Evolutionary conservation across 2,888 invertebrate species (phyloP).

Genomic region (Tiliacea aurago): DNA sequence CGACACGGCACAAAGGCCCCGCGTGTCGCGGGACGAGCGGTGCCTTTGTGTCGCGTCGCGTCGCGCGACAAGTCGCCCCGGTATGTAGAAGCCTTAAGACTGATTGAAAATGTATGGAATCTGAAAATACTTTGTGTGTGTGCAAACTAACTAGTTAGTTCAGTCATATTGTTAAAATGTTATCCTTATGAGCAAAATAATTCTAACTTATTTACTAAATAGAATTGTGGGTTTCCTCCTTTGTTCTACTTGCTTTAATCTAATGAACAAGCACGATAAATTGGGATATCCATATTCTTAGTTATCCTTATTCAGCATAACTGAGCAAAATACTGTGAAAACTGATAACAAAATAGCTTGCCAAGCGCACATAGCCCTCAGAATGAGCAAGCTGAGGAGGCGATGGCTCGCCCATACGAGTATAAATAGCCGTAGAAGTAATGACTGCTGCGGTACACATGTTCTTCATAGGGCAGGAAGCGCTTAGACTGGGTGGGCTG

Average conservation of each 20-base stretch:
- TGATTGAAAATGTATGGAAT: not conserved
- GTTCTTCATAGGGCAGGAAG: not conserved
- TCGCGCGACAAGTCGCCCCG: too few relatives aligned
- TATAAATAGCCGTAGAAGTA: not conserved
- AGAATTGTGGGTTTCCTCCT: constrained; percentile 1
- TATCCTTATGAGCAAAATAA: not conserved
- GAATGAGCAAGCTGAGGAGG: not conserved
- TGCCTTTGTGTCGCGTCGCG: too few relatives aligned
- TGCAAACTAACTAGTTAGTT: not conserved
- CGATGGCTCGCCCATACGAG: not conserved
- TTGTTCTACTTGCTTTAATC: not conserved
- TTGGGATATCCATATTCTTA: not conserved
- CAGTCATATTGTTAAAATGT: too few relatives aligned
- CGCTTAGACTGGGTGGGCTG: not conserved
- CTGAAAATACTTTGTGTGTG: not conserved
- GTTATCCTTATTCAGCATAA: constrained; percentile 9
- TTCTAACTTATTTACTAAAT: not conserved
- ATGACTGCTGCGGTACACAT: not conserved
- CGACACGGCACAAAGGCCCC: too few relatives aligned
- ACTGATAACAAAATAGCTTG: not conserved
- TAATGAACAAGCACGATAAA: not conserved
- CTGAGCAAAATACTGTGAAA: not conserved
- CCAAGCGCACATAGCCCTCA: too few relatives aligned
- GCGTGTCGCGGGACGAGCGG: too few relatives aligned
- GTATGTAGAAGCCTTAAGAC: too few relatives aligned